Conservation (phyloP, 2,888 invertebrate genomes). For the Subacronicta megacephala region DNA sequence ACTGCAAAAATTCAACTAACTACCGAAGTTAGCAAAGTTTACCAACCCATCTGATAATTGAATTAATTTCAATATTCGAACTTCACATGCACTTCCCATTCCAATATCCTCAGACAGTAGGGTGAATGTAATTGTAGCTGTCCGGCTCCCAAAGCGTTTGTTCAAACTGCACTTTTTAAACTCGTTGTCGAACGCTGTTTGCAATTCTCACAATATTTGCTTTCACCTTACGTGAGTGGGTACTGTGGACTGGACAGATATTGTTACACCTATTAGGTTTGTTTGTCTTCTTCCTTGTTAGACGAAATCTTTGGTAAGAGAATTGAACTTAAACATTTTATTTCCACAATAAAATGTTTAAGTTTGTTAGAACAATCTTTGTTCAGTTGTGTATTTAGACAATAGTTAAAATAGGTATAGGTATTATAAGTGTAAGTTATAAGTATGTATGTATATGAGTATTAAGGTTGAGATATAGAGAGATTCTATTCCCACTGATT, state of each 20-base stretch:
- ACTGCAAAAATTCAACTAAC: neutral
- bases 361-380: constrained; percentile 27
- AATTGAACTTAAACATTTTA: no score
- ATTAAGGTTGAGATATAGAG: no score
- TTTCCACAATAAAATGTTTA: constrained; percentile 50
- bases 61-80: constrained; percentile 23
- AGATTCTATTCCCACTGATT: no score
- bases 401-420: neutral
- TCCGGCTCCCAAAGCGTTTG: constrained; percentile 40
- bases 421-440: no score
- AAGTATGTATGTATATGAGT: no score
- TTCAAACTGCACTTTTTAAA: constrained; percentile 57
- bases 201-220: constrained; percentile 56
- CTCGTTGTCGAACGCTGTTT: constrained; percentile 48
- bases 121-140: constrained; percentile 46
- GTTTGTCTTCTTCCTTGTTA: constrained; percentile 47
- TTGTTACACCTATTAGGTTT: constrained; percentile 60
- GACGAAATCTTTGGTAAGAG: constrained; percentile 36
- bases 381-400: constrained; percentile 14
- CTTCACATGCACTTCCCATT: neutral
- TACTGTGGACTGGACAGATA: constrained; percentile 57
- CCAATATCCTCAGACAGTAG: constrained; percentile 19
- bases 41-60: neutral
- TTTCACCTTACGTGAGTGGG: constrained; percentile 61
- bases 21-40: no score